Base-by-base conservation (phyloP, 2,888 invertebrate species). In the Tiliacea aurago region DNA sequence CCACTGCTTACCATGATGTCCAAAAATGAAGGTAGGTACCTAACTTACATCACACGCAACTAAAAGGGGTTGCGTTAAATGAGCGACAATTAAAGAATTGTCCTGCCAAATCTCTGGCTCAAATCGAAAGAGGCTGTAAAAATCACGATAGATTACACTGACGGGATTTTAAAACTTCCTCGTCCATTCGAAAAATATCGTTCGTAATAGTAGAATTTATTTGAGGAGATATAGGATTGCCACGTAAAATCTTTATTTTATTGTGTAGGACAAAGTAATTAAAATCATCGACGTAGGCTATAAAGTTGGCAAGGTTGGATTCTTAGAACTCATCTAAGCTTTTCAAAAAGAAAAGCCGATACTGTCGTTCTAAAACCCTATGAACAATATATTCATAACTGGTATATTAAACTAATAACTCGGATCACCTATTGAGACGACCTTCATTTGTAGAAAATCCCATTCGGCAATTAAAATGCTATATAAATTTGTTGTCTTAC, bases 301-400 rank as follows among this genome's bases (percentile, higher is more conserved):
- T 72, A 72, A 67, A 70, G 43, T 59, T 64, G 4, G 47, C 43
- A 53, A 72, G 13, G 18, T 45, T 56, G 23, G 20, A 45, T 69
- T 58, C 41, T 41, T 53, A 15, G 53, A 69, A 58, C 0, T 59
- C 13, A 11, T 41, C 23, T 51, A 51, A 55, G 13, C 7, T 41
- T 66, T 45, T 47, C 15, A 28, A 33, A 33, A 59, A 23, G 10
- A 41, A 28, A 28, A 49, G 37, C 0, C 9, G 1, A 9, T 45
- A 23, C 1, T 45, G 18, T 18, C 18, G n/a, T 58, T 28, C n/a
- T 47, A 45, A 13, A 47, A 18, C 18, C 23, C 13, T 23, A 18
- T n/a, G n/a, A n/a, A n/a, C n/a, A n/a, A n/a, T n/a, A n/a, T 28
- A 43, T 6, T 41, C 2, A 20, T 68, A 37, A 37, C 37, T 20